phyloP scores from a whole-genome alignment of 2,797 vertebrate species.

The Mastacembelus armatus region DNA sequence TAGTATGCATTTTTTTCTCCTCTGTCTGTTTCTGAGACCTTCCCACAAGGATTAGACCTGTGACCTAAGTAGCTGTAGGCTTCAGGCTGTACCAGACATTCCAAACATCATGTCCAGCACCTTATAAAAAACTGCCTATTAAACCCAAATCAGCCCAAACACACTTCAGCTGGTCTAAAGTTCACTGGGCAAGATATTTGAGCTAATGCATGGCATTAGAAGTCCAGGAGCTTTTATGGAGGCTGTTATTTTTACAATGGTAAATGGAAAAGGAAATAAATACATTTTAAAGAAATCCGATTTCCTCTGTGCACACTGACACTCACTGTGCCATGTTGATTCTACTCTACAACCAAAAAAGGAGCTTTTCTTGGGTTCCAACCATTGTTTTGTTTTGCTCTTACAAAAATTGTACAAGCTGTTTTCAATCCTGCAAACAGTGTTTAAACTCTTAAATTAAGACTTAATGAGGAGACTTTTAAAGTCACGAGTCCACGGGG shows the following conservation, averaged over 20 bases:
- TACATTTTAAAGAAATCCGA: background rate
- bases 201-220: constrained; percentile 29
- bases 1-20: constrained; percentile 9
- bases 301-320: background rate
- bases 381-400: constrained; percentile 7
- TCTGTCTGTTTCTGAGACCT: constrained; percentile 8
- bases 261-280: too few relatives aligned
- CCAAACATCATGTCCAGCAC: constrained; percentile 35
- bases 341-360: constrained; percentile 35
- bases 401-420: constrained; percentile 26
- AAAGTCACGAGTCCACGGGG: constrained; percentile 34
- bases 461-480: constrained; percentile 51
- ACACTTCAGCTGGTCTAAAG: constrained; percentile 33
- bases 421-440: constrained; percentile 46
- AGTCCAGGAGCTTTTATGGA: constrained; percentile 6
- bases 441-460: constrained; percentile 42
- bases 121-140: constrained; percentile 10
- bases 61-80: constrained; percentile 31
- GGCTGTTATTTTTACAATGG: background rate
- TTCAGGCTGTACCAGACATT: constrained; percentile 34
- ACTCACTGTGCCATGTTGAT: background rate
- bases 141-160: constrained; percentile 28
- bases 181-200: constrained; percentile 33
- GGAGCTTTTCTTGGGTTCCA: constrained; percentile 20
- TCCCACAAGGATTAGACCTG: constrained; percentile 70